Base-by-base conservation (phyloP, 1,140 invertebrate species). In the Pinna nobilis region DNA sequence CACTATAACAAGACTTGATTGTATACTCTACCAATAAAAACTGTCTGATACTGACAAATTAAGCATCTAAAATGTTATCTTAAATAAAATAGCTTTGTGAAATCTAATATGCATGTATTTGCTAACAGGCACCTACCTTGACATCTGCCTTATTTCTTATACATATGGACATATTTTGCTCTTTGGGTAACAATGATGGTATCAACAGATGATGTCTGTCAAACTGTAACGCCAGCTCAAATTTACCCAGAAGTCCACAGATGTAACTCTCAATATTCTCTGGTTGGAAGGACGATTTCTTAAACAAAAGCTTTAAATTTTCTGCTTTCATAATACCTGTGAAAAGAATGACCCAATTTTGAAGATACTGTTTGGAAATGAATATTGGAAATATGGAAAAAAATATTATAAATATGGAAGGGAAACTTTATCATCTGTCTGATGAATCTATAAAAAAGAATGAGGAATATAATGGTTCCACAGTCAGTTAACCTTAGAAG, bases 221-320 rank as follows among this genome's bases (percentile, higher is more conserved):
- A 95, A 96, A 99, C n/a, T 96, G 97, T 15, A 99, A 89, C 0
- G 98, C 98, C 32, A 99, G 94, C 90, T 99, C 98, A 89, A 99
- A 99, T 90, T 99, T 99, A 88, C 97, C 97, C 39, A 99, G 89
- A 28, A 89, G 77, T 39, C 82, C 82, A 30, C 85, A 82, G 57
- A 89, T 88, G 71, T 88, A 88, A 33, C 73, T 74, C 65, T 83
- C 76, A 2, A 88, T 84, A 44, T 85, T 80, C 51, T 86, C 82
- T 18, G 79, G 75, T 50, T 85, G 78, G 33, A 82, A 85, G 1
- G 76, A 73, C 1, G 82, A 77, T 18, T 80, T 77, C 85, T 97
- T 97, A 87, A 99, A 98, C 5, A 98, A 93, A 83, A 96, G 93
- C 79, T 95, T 93, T n/a, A 99, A 91, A 88, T 98, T 96, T 67